Base-by-base conservation (phyloP, 2,797 vertebrate genomes). In the Poeciliopsis presidionis region DNA sequence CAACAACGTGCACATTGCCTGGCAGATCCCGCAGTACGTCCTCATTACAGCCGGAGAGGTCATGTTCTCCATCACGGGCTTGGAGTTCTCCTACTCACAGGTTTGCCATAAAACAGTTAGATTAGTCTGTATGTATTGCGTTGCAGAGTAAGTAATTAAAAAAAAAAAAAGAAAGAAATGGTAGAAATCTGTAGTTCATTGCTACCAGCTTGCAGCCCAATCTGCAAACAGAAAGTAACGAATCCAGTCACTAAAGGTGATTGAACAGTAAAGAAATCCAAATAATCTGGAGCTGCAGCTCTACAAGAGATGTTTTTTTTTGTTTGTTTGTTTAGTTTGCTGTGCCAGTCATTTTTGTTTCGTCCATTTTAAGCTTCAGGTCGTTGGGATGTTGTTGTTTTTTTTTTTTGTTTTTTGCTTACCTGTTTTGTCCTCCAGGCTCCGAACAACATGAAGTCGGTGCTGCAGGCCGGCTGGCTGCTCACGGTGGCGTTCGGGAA, bases 11-110 rank as follows among this genome's bases (percentile, higher is more conserved):
- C 96, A 97, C 81, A 95, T 99, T 33, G 95, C 93, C 72, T 99
- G 97, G 97, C 98, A 99, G 93, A 86, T 99, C 80, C 98, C 98
- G 2, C 98, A 99, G 30, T 99, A 99, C 25, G 79, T 92, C 39
- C 78, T 99, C 59, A 91, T 98, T 13, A 98, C 98, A n/a, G 94
- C 93, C 9, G 98, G 96, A 28, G 98, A 99, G 87, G 97, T 99
- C 93, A 97, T 99, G 97, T 99, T 98, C 93, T 99, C 98, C 82
- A 94, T 99, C 89, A 99, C 98, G 0, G 98, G 98, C 71, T 94
- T 99, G 89, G 97, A 98, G 88, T 99, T 99, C 95, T 99, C 97
- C 85, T 99, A 99, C 92, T 97, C 98, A 71, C 98, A 99, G 97
- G 95, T 95, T 51, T 0, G 81, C 55, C 30, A 2, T n/a, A 14